These are phyloP conservation scores for Temnothorax ravouxi DNA, from an alignment of 2,888 invertebrate species.

Conservation along the genomic window DNA sequence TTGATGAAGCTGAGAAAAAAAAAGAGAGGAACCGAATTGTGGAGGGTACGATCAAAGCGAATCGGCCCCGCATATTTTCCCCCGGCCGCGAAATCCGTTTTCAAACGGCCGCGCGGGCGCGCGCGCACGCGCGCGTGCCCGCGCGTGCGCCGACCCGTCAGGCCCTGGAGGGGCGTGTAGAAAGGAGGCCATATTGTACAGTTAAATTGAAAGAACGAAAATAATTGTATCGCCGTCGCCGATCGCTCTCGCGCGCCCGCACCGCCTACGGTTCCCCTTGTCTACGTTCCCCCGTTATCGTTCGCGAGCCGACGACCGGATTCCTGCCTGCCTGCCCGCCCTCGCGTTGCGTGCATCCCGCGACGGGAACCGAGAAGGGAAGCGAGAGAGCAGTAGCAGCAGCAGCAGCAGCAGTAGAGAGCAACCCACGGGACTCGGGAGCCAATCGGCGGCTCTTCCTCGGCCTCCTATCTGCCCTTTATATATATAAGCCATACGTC, in stretches of 20 bases:
- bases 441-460: constrained; percentile 69
- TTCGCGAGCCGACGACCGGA: constrained; percentile 27
- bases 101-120: not conserved
- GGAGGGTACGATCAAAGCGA: too few relatives aligned
- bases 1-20: not conserved
- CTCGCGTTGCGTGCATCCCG: not conserved
- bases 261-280: constrained; percentile 59
- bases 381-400: constrained; percentile 4
- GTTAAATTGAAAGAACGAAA: constrained; percentile 86
- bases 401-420: constrained; percentile 18
- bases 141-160: constrained; percentile 70
- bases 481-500: constrained; percentile 79
- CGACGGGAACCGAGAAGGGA: constrained; percentile 1
- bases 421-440: constrained; percentile 45
- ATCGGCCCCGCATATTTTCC: too few relatives aligned
- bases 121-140: constrained; percentile 49
- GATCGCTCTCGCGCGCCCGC: constrained; percentile 64
- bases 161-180: constrained; percentile 85
- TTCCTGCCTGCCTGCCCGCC: not conserved
- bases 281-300: constrained; percentile 59
- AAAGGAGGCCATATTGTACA: constrained; percentile 87
- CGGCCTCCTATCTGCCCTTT: constrained; percentile 63
- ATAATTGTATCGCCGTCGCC: constrained; percentile 74
- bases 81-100: not conserved
- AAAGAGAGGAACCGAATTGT: not conserved